Conservation (phyloP, 2,888 invertebrate genomes). For the Spodoptera picta region DNA sequence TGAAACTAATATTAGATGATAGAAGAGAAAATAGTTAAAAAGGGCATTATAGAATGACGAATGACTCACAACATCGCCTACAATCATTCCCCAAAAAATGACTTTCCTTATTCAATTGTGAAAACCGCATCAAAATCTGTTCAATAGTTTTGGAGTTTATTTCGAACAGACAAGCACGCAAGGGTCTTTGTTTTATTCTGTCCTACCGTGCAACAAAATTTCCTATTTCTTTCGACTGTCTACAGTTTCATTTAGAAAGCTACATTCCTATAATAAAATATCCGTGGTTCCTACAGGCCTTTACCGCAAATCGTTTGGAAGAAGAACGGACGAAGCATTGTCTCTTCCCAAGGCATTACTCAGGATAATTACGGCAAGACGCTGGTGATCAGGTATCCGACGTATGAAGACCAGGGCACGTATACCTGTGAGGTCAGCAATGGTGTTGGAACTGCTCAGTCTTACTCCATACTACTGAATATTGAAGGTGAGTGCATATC, state of each 20-base stretch:
- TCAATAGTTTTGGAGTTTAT: too few relatives aligned
- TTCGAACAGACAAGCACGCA: too few relatives aligned
- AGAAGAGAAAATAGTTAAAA: too few relatives aligned
- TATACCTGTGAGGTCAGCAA: slow-evolving; percentile 98
- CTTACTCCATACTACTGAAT: slow-evolving; percentile 94
- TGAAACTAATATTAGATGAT: background rate
- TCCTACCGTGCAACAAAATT: too few relatives aligned
- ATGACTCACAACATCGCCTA: too few relatives aligned
- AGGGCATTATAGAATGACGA: too few relatives aligned
- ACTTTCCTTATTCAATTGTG: too few relatives aligned
- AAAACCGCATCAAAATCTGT: too few relatives aligned
- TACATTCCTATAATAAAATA: background rate
- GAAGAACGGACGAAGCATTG: slow-evolving; percentile 92
- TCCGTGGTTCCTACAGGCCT: slow-evolving; percentile 88
- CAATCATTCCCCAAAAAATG: too few relatives aligned
- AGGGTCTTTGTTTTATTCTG: background rate
- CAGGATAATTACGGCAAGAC: slow-evolving; percentile 98
- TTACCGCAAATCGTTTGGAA: slow-evolving; percentile 98
- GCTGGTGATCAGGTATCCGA: slow-evolving; percentile 94
- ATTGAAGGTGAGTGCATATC: slow-evolving; percentile 88
- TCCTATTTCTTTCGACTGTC: too few relatives aligned
- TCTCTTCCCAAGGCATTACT: slow-evolving; percentile 92
- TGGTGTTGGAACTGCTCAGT: slow-evolving; percentile 95
- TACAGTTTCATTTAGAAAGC: too few relatives aligned
- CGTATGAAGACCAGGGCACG: slow-evolving; percentile 95